Evolutionary conservation across 2,797 vertebrate species (phyloP).

Genomic region (Serranus cabrilla): DNA sequence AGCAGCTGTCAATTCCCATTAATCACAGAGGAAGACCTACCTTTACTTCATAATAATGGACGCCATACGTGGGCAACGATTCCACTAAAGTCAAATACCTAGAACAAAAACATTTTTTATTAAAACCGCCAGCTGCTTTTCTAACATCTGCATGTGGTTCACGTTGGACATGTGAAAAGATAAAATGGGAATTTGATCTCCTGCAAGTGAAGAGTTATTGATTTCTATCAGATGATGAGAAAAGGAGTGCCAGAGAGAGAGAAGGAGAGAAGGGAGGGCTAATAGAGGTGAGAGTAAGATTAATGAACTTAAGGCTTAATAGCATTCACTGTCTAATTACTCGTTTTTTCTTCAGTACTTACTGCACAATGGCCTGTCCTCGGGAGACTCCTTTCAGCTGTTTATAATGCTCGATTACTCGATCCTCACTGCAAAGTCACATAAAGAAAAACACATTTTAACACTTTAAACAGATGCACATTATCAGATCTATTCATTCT

Average conservation of each 20-base stretch:
- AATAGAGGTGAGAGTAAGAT: conserved; percentile 64
- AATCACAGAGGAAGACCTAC: conserved; percentile 81
- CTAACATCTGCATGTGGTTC: conserved; percentile 32
- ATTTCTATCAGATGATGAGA: conserved; percentile 73
- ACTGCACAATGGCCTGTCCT: conserved; percentile 98
- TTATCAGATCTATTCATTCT: background rate
- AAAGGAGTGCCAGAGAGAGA: conserved; percentile 40
- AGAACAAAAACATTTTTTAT: conserved; percentile 53
- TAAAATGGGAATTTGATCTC: conserved; percentile 31
- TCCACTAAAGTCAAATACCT: conserved; percentile 98
- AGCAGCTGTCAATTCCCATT: conserved; percentile 41
- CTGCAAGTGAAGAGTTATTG: conserved; percentile 63
- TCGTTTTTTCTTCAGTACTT: conserved; percentile 81
- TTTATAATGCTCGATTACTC: conserved; percentile 94
- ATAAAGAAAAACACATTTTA: conserved; percentile 28
- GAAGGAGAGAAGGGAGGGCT: conserved; percentile 22
- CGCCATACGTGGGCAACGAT: conserved; percentile 95
- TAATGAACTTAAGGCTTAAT: conserved; percentile 59
- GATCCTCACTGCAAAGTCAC: conserved; percentile 92
- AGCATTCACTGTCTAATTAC: conserved; percentile 42
- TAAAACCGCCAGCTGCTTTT: conserved; percentile 41
- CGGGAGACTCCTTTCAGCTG: conserved; percentile 93
- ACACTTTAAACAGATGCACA: background rate
- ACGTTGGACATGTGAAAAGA: conserved; percentile 21
- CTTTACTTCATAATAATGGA: conserved; percentile 99